phyloP scores from a whole-genome alignment of 2,888 invertebrate genomes.

The Tetrapedia diversipes region DNA sequence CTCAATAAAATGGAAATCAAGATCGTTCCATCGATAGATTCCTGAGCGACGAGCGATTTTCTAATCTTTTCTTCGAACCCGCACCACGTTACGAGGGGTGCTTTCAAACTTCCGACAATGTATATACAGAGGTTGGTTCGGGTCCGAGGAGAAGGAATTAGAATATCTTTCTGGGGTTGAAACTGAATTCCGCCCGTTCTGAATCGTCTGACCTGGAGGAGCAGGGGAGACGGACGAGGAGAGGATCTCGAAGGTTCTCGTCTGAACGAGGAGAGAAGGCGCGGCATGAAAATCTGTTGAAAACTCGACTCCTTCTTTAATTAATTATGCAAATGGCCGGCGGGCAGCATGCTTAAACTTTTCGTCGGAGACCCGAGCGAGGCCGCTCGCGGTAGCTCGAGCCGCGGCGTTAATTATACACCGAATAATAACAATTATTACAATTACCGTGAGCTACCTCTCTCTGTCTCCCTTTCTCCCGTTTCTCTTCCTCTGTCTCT shows the following conservation, averaged over 20 bases:
- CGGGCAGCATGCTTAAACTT: slow-evolving; percentile 79
- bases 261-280: slow-evolving; percentile 57
- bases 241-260: slow-evolving; percentile 57
- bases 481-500: slow-evolving; percentile 8
- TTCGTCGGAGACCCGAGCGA: slow-evolving; percentile 74
- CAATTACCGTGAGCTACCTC: slow-evolving; percentile 74
- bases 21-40: no score
- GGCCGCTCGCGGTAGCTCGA: slow-evolving; percentile 64
- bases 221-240: not conserved
- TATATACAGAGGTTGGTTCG: no score
- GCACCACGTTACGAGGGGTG: no score
- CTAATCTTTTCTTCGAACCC: no score
- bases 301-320: slow-evolving; percentile 80
- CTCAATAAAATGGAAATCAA: no score
- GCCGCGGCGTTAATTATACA: slow-evolving; percentile 79
- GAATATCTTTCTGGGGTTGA: slow-evolving; percentile 43
- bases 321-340: slow-evolving; percentile 81
- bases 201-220: slow-evolving; percentile 39
- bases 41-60: no score
- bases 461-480: slow-evolving; percentile 1
- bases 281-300: slow-evolving; percentile 78
- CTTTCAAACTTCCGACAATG: no score
- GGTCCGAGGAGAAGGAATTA: not conserved
- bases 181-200: slow-evolving; percentile 42
- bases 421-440: slow-evolving; percentile 81